Base-by-base conservation (phyloP, 30 jellyfish, hydroid and myxozoan genomes). In the Cassiopea xamachana region DNA sequence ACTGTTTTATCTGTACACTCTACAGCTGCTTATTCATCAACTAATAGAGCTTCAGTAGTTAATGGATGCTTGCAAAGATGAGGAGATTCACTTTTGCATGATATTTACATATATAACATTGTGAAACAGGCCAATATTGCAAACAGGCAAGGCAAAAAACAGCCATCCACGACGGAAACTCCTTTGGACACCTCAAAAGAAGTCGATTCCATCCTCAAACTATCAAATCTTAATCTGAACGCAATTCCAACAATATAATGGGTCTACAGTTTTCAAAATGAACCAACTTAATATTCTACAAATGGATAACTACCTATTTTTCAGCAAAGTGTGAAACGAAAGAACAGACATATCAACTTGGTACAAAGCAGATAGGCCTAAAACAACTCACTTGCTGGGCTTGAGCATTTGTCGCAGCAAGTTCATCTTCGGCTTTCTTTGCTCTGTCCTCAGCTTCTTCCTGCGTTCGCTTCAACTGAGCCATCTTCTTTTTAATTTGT, bases 381-480 rank as follows among this genome's bases (percentile, higher is more conserved):
- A 18, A 68, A 7, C 60, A 81, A 93, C 92, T 81, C 60, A 94
- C 98, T 80, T 92, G 94, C 44, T 87, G 94, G 76, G 98, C 97
- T 79, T 94, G 90, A 60, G 89, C 93, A 85, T 91, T 94, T 62
- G 98, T 90, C 68, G 79, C 92, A 39, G 93, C 97, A 44, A 94
- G 88, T 92, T 94, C 98, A 17, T 86, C 91, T 83, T 94, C 98
- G 75, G 98, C 95, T 62, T 82, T 91, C 60, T 93, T 90, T 43
- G 98, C 97, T 79, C 88, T 96, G 81, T 79, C 97, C 58, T 94
- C 98, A 19, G 98, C 98, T 60, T 96, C 97, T 48, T 94, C 97
- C 59, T 91, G 97, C 2, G 92, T 69, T 74, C 84, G 90, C 91
- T 86, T 89, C 62, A 94, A 85, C 69, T 73, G 82, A 69, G 98